Conservation (phyloP, 2,797 vertebrate species). For the Anguilla obscura region DNA sequence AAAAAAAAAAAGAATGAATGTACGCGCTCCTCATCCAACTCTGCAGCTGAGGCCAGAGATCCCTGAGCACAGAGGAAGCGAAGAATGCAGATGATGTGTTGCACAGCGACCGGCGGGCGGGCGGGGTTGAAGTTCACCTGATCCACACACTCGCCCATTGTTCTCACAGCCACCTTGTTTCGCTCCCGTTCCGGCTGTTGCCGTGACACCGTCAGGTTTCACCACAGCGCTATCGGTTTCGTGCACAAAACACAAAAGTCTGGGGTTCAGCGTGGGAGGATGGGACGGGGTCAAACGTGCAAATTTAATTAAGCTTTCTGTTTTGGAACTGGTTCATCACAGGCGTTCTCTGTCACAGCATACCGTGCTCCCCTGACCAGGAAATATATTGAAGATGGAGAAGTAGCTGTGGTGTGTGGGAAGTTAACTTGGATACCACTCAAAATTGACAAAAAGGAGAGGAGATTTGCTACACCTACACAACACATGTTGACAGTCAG, state of each 20-base stretch:
- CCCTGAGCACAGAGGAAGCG: slow-evolving; percentile 23
- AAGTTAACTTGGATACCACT: slow-evolving; percentile 3
- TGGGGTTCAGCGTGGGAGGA: neutral
- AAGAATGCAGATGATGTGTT: neutral
- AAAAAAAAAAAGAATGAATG: neutral
- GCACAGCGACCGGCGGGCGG: neutral
- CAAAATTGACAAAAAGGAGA: slow-evolving; percentile 1
- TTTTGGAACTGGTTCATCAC: neutral
- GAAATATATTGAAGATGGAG: neutral
- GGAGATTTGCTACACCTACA: neutral
- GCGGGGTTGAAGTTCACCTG: slow-evolving; percentile 39
- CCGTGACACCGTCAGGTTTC: neutral
- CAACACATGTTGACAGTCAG: neutral
- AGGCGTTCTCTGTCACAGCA: neutral
- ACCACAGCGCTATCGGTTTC: slow-evolving; percentile 13
- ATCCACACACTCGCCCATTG: slow-evolving; percentile 56
- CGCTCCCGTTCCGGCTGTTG: neutral
- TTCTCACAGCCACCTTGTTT: slow-evolving; percentile 34
- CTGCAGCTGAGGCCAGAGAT: neutral
- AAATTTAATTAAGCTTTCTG: slow-evolving; percentile 26
- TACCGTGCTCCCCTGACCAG: neutral
- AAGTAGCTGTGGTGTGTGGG: slow-evolving; percentile 1
- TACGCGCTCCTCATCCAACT: neutral
- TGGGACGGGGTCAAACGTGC: neutral
- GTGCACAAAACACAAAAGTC: slow-evolving; percentile 5